Base-by-base conservation (phyloP, 2,888 invertebrate species). In the Periphyllus acericola region DNA sequence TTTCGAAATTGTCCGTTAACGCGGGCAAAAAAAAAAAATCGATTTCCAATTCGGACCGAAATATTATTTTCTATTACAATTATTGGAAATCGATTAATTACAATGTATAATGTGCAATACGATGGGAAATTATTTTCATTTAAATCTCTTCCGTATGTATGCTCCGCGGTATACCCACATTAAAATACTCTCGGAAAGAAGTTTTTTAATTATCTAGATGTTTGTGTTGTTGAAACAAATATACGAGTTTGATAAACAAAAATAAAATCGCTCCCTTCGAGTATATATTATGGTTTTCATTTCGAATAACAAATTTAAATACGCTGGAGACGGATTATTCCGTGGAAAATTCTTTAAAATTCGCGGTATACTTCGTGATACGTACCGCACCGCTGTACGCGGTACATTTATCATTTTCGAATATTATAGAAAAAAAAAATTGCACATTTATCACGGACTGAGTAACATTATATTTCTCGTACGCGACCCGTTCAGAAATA, bases 171-270 rank as follows among this genome's bases (percentile, higher is more conserved):
- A 60, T 29, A 25, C 29, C 29, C 21, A 40, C 5, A 52, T 71
- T 82, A 25, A 52, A 82, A 71, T 32, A 71, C 32, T 32, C 11
- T 8, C 71, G 71, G 36, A 21, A 68, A 46, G 46, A 71, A 71
- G 71, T 82, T 83, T 83, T 83, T 83, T 72, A 83, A 83, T 55
- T 71, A 82, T 82, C 46, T 71, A 46, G 40, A 71, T 72, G 34
- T 83, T 83, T 83, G 52, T 72, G 52, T 36, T 25, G 19, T 72
- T 34, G 9, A 36, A 34, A 55, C 17, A 34, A 52, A 72, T 40
- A 66, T 82, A 25, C 40, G 66, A 66, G 66, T 80, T 40, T 40
- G 9, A 32, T 81, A 36, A 81, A 40, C 36, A 68, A 40, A 68
- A 81, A 68, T 68, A 29, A 81, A 40, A 81, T 40, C n/a, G n/a